phyloP scores from a whole-genome alignment of 2,113 vertebrate species.

The Chloropsis cyanopogon region DNA sequence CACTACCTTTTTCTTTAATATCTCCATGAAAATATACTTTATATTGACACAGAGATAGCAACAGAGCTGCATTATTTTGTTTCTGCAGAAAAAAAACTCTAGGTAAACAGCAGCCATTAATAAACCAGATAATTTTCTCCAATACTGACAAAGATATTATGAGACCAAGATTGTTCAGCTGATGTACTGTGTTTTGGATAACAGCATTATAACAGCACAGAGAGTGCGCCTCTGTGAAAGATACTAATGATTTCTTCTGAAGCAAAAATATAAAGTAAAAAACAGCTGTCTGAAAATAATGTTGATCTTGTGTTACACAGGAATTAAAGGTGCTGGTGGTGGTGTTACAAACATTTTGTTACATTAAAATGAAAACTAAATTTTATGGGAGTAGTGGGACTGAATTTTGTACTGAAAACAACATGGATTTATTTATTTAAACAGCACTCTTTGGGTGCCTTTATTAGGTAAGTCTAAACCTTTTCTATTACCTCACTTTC shows the following conservation, averaged over 20 bases:
- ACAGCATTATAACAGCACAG: not conserved
- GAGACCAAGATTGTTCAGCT: not conserved
- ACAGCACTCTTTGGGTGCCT: not conserved
- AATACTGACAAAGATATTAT: not conserved
- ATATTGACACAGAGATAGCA: not conserved
- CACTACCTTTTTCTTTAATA: not conserved
- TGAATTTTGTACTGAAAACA: not conserved
- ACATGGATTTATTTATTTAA: not conserved
- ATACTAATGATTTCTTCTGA: not conserved
- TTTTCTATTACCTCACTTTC: not conserved
- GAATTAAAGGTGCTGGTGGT: not conserved
- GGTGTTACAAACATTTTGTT: not conserved
- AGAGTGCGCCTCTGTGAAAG: not conserved
- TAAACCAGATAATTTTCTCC: not conserved
- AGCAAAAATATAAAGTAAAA: not conserved
- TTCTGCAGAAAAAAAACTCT: not conserved
- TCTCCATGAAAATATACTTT: not conserved
- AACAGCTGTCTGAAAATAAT: not conserved
- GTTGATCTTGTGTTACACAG: not conserved
- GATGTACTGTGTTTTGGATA: slow-evolving; percentile 6
- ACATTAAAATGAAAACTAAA: not conserved
- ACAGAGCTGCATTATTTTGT: not conserved
- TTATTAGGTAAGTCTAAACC: not conserved
- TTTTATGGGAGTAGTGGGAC: not conserved
- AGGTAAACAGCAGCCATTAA: not conserved